Conservation (phyloP, 2,888 invertebrate genomes). For the Dioctria linearis region DNA sequence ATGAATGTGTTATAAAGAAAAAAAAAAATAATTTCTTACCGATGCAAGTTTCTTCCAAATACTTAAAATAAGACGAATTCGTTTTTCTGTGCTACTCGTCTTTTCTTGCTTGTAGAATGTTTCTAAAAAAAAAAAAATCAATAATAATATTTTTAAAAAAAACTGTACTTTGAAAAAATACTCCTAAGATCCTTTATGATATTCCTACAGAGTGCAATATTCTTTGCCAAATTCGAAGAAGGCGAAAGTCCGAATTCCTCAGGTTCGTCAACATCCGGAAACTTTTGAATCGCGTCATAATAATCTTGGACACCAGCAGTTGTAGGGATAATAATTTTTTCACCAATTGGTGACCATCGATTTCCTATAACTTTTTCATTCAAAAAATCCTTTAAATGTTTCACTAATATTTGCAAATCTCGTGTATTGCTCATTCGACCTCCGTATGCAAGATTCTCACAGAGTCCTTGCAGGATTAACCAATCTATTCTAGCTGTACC, state of each 20-base stretch:
- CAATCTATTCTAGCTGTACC: slow-evolving; percentile 73
- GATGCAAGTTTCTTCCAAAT: slow-evolving; percentile 87
- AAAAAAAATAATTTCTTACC: slow-evolving; percentile 59
- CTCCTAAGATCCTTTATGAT: slow-evolving; percentile 66
- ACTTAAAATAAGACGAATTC: slow-evolving; percentile 80
- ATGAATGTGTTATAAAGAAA: too few species aligned
- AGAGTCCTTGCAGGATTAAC: slow-evolving; percentile 83
- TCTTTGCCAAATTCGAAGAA: slow-evolving; percentile 67
- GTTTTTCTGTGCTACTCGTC: slow-evolving; percentile 73
- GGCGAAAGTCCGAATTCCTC: slow-evolving; percentile 67
- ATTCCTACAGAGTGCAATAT: slow-evolving; percentile 65
- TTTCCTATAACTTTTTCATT: slow-evolving; percentile 75
- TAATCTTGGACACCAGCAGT: slow-evolving; percentile 68
- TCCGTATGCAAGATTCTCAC: slow-evolving; percentile 87
- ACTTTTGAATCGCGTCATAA: slow-evolving; percentile 65
- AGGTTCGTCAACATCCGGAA: slow-evolving; percentile 68
- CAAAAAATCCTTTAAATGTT: slow-evolving; percentile 77
- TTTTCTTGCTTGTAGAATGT: slow-evolving; percentile 64
- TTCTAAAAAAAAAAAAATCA: slow-evolving; percentile 27
- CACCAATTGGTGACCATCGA: slow-evolving; percentile 75
- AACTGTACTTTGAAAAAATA: slow-evolving; percentile 29
- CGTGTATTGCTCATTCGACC: slow-evolving; percentile 86
- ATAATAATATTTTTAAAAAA: not conserved
- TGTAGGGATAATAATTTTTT: slow-evolving; percentile 66
- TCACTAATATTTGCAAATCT: slow-evolving; percentile 72